These are phyloP conservation scores for Sepioteuthis lessoniana DNA, from an alignment of 2,888 invertebrate species.

Conservation along the genomic window DNA sequence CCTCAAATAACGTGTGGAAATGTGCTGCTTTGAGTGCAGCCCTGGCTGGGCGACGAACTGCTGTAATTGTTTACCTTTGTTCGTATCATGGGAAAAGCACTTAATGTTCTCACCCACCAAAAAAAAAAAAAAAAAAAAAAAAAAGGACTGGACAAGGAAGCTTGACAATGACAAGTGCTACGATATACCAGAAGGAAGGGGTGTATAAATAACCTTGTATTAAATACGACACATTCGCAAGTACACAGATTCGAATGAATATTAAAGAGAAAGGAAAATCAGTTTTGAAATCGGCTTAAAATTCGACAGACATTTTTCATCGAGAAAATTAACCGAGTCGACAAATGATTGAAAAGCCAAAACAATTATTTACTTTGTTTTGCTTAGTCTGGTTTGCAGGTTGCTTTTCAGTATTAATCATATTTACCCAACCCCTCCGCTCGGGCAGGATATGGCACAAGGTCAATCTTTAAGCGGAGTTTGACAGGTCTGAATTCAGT, in stretches of 20 bases:
- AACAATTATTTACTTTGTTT: no score
- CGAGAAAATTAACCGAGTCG: no score
- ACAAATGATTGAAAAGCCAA: no score
- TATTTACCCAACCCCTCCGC: no score
- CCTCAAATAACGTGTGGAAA: not conserved
- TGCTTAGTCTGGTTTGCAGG: no score
- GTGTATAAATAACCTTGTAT: not conserved
- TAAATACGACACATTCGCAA: not conserved
- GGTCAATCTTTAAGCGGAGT: no score
- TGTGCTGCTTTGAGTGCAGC: not conserved
- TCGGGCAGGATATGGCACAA: no score
- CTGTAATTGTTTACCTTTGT: not conserved
- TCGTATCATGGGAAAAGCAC: slow-evolving; percentile 33
- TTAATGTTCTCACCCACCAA: not conserved
- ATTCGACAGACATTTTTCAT: no score
- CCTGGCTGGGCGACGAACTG: not conserved
- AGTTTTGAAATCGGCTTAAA: no score
- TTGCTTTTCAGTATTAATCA: no score
- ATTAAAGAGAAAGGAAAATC: no score
- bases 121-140: not conserved
- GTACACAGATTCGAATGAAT: not conserved
- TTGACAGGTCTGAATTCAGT: no score
- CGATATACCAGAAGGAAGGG: not conserved
- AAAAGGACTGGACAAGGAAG: not conserved
- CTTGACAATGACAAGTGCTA: slow-evolving; percentile 18